Conservation (phyloP, 2,797 vertebrate genomes). For the Serranus cabrilla region DNA sequence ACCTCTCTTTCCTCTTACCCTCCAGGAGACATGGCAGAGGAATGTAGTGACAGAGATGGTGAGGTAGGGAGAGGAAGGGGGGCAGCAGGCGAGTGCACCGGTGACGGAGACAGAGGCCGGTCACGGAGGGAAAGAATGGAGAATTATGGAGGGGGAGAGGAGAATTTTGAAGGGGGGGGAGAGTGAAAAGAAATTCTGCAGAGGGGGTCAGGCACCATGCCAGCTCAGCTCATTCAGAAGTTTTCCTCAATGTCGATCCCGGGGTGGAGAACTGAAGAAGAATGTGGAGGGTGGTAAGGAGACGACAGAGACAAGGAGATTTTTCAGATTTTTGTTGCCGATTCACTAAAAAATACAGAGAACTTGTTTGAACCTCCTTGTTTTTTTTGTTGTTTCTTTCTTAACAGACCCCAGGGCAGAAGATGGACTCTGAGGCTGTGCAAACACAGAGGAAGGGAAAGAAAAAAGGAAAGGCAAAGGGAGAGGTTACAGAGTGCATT, state of each 20-base stretch:
- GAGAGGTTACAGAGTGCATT: conserved; percentile 15
- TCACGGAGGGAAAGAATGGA: conserved; percentile 25
- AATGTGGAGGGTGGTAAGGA: conserved; percentile 23
- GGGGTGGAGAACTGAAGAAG: conserved; percentile 17
- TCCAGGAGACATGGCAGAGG: conserved; percentile 61
- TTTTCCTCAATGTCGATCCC: conserved; percentile 40
- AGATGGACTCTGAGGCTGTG: conserved; percentile 23
- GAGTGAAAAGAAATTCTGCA: conserved; percentile 57
- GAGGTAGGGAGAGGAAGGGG: conserved; percentile 33
- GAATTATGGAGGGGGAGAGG: conserved; percentile 18
- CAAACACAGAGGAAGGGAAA: conserved; percentile 26
- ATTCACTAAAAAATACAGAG: conserved; percentile 35
- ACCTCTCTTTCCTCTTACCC: conserved; percentile 65
- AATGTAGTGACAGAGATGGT: conserved; percentile 58
- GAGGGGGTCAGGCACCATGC: conserved; percentile 54
- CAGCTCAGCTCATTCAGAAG: conserved; percentile 58
- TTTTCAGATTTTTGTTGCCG: conserved; percentile 33
- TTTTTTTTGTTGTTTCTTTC: neutral
- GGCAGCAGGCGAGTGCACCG: conserved; percentile 20
- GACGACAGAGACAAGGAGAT: conserved; percentile 19
- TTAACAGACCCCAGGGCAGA: conserved; percentile 33
- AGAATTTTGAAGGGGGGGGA: conserved; percentile 37
- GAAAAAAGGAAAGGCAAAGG: conserved; percentile 2
- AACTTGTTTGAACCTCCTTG: conserved; percentile 45
- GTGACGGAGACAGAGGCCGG: conserved; percentile 33